Evolutionary conservation across 2,888 invertebrate genomes (phyloP).

Genomic region (Oligia latruncula): DNA sequence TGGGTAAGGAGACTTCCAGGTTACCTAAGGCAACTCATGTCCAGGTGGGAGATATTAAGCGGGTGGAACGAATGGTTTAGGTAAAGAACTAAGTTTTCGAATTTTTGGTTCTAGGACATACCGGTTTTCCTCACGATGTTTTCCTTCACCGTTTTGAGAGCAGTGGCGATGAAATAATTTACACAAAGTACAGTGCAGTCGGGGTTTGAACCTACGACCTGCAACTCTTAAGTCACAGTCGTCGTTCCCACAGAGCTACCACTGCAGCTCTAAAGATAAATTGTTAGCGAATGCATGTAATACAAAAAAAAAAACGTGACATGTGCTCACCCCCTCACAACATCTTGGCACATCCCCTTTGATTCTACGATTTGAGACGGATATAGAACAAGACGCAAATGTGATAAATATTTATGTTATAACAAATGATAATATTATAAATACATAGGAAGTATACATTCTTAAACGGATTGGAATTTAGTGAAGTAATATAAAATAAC

Average conservation of each 20-base stretch:
- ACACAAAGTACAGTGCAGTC: neutral
- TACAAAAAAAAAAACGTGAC: neutral
- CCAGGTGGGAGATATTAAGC: no score
- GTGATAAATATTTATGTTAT: slow-evolving; percentile 42
- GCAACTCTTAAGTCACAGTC: neutral
- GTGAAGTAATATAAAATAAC: neutral
- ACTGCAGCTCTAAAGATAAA: neutral
- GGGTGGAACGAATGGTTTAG: no score
- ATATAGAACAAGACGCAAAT: slow-evolving; percentile 30
- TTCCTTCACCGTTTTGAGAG: neutral
- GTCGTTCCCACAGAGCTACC: neutral
- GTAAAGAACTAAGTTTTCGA: no score
- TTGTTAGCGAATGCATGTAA: neutral
- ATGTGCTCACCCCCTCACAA: neutral
- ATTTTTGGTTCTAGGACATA: neutral
- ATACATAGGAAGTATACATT: slow-evolving; percentile 29
- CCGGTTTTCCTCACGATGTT: neutral
- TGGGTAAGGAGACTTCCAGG: no score
- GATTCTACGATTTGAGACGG: slow-evolving; percentile 4
- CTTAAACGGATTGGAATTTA: slow-evolving; percentile 3
- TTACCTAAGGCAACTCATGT: no score
- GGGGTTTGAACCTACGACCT: no score
- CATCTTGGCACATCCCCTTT: slow-evolving; percentile 5
- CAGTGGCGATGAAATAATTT: neutral
- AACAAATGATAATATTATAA: slow-evolving; percentile 49